phyloP scores from a whole-genome alignment of 2,888 invertebrate species.

The Spialia ferax region DNA sequence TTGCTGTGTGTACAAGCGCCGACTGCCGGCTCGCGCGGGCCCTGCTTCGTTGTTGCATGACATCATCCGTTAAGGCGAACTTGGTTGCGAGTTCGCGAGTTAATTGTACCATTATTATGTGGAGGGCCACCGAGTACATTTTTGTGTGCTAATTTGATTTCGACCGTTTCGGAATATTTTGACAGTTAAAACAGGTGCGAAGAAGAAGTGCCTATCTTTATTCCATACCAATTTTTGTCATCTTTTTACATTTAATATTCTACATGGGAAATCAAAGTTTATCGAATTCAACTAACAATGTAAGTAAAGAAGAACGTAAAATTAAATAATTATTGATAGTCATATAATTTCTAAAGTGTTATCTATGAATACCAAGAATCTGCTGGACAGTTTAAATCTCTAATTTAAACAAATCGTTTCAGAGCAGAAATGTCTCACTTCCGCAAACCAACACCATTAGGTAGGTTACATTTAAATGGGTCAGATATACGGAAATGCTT shows the following conservation, averaged over 20 bases:
- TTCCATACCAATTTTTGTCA: too few relatives aligned
- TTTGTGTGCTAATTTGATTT: constrained; percentile 33
- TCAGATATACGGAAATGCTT: constrained; percentile 19
- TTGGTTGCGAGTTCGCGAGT: constrained; percentile 33
- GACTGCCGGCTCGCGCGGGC: constrained; percentile 59
- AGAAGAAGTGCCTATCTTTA: too few relatives aligned
- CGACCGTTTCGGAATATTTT: not conserved
- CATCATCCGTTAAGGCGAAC: constrained; percentile 63
- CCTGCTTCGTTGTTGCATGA: constrained; percentile 64
- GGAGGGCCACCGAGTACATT: constrained; percentile 12
- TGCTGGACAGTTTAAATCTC: not conserved
- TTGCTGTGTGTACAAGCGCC: constrained; percentile 68
- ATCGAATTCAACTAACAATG: too few relatives aligned
- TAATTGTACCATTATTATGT: constrained; percentile 45
- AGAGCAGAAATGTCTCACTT: constrained; percentile 5
- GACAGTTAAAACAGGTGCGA: not conserved
- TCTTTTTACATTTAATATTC: too few relatives aligned
- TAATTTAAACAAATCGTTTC: constrained; percentile 1
- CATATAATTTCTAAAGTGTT: not conserved
- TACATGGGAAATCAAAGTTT: too few relatives aligned
- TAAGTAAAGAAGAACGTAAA: too few relatives aligned
- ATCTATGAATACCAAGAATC: not conserved
- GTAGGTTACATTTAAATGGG: not conserved
- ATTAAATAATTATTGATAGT: not conserved
- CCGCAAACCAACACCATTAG: constrained; percentile 3